Percentiles rank a stretch among this genome's conserved stretches.
phyloP scores from a whole-genome alignment of 2,113 vertebrate genomes.

The Dunckerocampus dactyliophorus region DNA sequence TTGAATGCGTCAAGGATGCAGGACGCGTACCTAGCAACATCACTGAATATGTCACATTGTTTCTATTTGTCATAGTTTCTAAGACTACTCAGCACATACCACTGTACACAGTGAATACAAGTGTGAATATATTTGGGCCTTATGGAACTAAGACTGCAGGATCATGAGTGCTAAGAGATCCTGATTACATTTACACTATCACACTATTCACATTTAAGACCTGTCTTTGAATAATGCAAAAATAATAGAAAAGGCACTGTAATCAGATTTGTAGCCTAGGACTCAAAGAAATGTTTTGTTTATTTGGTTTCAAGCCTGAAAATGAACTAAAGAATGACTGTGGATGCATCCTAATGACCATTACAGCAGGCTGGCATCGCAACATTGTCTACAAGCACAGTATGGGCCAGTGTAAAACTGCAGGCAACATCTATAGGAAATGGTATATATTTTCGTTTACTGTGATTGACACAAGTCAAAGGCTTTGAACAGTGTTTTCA shows the following conservation, averaged over 20 bases:
- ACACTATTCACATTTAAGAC: slow-evolving; percentile 27
- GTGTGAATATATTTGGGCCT: slow-evolving; percentile 9
- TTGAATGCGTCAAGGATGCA: not conserved
- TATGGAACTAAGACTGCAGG: slow-evolving; percentile 16
- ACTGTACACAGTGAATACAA: slow-evolving; percentile 21
- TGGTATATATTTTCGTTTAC: not conserved
- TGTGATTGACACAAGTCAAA: slow-evolving; percentile 52
- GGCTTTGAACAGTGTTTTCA: slow-evolving; percentile 53
- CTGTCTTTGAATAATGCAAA: slow-evolving; percentile 13
- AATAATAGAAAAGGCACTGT: slow-evolving; percentile 58
- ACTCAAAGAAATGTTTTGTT: slow-evolving; percentile 20
- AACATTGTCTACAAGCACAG: slow-evolving; percentile 18
- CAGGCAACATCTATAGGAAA: slow-evolving; percentile 20
- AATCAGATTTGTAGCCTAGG: slow-evolving; percentile 27
- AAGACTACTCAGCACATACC: slow-evolving; percentile 9
- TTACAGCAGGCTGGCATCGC: slow-evolving; percentile 70
- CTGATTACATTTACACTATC: slow-evolving; percentile 16
- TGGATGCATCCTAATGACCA: slow-evolving; percentile 45
- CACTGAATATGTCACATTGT: too few relatives aligned
- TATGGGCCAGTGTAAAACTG: slow-evolving; percentile 38
- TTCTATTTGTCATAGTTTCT: slow-evolving; percentile 3
- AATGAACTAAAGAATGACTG: slow-evolving; percentile 20
- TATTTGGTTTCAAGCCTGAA: slow-evolving; percentile 39
- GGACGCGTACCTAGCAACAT: not conserved
- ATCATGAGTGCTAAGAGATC: slow-evolving; percentile 11